A percentile compares a stretch with the other conserved stretches of the same genome.
Evolutionary conservation across 2,113 vertebrate species (phyloP).

Genomic region (Castor canadensis): DNA sequence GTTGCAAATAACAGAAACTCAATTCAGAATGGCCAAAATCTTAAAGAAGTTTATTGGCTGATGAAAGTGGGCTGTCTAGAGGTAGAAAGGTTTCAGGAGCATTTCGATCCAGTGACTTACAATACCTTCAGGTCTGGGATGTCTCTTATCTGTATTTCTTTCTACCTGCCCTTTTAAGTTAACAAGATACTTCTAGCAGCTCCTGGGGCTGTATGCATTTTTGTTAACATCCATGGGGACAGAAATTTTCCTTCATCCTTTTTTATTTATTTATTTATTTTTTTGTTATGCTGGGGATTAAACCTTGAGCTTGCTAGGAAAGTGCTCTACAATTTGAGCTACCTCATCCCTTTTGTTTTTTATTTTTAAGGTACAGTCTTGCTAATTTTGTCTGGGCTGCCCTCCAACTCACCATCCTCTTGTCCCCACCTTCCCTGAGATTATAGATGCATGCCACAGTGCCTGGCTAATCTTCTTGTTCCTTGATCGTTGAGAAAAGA

Average conservation of each 20-base stretch:
- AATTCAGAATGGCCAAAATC: background rate
- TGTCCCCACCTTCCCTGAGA: too few relatives aligned
- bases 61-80: background rate
- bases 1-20: conserved; percentile 8
- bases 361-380: too few relatives aligned
- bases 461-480: background rate
- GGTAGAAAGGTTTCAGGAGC: background rate
- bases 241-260: background rate
- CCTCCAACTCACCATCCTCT: too few relatives aligned
- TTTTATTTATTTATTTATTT: too few relatives aligned
- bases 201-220: background rate
- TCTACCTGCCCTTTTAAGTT: background rate
- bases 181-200: background rate
- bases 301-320: too few relatives aligned
- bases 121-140: background rate
- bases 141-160: background rate
- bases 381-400: too few relatives aligned
- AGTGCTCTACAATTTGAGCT: too few relatives aligned
- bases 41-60: background rate
- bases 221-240: background rate
- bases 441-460: too few relatives aligned
- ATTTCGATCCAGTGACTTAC: background rate
- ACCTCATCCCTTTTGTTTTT: too few relatives aligned
- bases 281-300: too few relatives aligned
- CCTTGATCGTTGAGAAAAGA: background rate